These are phyloP conservation scores for Oryzias dopingdopingensis DNA, from an alignment of 2,797 vertebrate species.

Conservation along the genomic window DNA sequence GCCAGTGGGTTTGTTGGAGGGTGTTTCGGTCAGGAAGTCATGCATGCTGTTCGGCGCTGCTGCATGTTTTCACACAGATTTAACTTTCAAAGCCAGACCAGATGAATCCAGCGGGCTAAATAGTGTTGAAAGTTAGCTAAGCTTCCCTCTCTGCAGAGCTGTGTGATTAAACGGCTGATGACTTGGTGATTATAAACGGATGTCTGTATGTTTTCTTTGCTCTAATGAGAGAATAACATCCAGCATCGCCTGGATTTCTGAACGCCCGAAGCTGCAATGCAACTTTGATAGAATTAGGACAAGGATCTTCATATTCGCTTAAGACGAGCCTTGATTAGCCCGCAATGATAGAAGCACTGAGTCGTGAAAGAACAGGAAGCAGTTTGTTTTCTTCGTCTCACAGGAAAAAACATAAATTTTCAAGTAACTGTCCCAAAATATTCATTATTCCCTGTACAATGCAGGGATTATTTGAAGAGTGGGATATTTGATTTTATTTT, in stretches of 20 bases:
- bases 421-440: not conserved
- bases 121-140: conserved; percentile 46
- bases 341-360: not conserved
- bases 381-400: not conserved
- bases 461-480: no score
- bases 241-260: conserved; percentile 10
- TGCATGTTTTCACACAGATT: conserved; percentile 30
- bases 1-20: conserved; percentile 30
- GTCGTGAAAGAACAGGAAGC: not conserved
- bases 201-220: conserved; percentile 39
- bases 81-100: conserved; percentile 23
- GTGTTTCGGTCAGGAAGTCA: conserved; percentile 47
- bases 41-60: conserved; percentile 46
- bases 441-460: no score
- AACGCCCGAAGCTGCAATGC: conserved; percentile 3
- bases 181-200: conserved; percentile 42
- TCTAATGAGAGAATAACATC: conserved; percentile 28
- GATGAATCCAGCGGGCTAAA: conserved; percentile 38
- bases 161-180: conserved; percentile 50
- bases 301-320: conserved; percentile 15
- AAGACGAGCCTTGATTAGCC: not conserved
- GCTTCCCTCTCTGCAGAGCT: conserved; percentile 23
- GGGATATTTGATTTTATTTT: no score
- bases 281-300: conserved; percentile 16
- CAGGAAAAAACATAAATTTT: conserved; percentile 2